Evolutionary conservation across 2,888 invertebrate species (phyloP), one percentile per base, ranked within the genome.

Genomic region (Andrena hattorfiana): DNA sequence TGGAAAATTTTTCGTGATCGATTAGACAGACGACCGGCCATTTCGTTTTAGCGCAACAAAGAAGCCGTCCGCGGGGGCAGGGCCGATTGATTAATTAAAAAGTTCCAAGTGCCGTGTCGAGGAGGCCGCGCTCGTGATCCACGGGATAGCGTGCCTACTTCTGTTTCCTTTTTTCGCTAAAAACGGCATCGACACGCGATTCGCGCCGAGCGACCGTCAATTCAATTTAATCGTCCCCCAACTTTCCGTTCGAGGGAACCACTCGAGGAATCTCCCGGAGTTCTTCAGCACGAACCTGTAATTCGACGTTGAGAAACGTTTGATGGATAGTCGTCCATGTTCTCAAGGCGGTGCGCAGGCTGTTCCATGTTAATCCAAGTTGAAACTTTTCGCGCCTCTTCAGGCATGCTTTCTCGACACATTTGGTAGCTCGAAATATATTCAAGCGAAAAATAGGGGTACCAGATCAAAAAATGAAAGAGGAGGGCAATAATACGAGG

Each of bases 81-180:
- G 49, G 80, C 70, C 86, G 84, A 84, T 87, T 84, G 87, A 87
- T 87, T 87, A 88, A 87, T 87, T 85, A 86, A 87, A 87, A 85
- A 82, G 83, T 77, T 81, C 75, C 48, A 73, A 87, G 66, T 70
- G 83, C 72, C 85, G 74, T 66, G 85, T 85, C 85, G 74, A 77
- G 76, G 66, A 68, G 75, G 28, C 67, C 66, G 35, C 16, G 28
- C 59, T 73, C 56, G 56, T 42, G 70, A 71, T 63, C 64, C 68
- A 69, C 73, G 77, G 63, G 84, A 85, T 82, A 87, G 85, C 77
- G 74, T 79, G 48, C 56, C 42, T 59, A 42, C 64, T 78, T 73
- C 26, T 35, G 48, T 66, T 64, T 42, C 51, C 60, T 49, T 72
- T 69, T 56, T 42, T 62, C 30, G 16, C 23, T 70, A 59, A 42